phyloP scores from a whole-genome alignment of 2,797 vertebrate genomes.

The Parotocinclus haroldoi region DNA sequence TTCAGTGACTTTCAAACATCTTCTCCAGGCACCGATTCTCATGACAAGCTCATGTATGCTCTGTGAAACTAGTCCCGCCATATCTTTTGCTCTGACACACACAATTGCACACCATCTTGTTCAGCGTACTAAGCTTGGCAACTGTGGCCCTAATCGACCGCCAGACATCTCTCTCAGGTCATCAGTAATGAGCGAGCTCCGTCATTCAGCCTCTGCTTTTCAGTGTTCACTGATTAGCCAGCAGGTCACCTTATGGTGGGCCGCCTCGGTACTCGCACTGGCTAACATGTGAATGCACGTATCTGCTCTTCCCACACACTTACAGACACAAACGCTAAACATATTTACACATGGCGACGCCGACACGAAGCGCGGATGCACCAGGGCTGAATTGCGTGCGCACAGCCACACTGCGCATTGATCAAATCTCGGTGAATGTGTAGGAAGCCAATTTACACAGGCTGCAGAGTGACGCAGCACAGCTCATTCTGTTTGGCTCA shows the following conservation, averaged over 20 bases:
- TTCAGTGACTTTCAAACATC: too few relatives aligned
- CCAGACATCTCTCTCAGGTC: conserved; percentile 64
- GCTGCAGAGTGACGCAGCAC: conserved; percentile 42
- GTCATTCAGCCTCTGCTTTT: conserved; percentile 48
- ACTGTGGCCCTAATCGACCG: conserved; percentile 52
- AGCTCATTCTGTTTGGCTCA: conserved; percentile 41
- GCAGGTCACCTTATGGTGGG: conserved; percentile 39
- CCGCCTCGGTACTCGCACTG: conserved; percentile 11
- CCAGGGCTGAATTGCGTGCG: too few relatives aligned
- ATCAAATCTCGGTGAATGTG: conserved; percentile 25
- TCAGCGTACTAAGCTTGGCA: conserved; percentile 53
- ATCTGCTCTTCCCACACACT: not conserved
- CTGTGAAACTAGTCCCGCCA: too few relatives aligned
- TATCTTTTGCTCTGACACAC: conserved; percentile 35
- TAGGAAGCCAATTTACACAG: conserved; percentile 38
- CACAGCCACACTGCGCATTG: conserved; percentile 21
- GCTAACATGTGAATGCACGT: not conserved
- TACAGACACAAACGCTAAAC: not conserved
- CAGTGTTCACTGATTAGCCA: conserved; percentile 48
- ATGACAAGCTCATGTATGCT: too few relatives aligned
- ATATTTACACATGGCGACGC: not conserved
- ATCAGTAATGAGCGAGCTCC: conserved; percentile 60
- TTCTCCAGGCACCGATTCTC: too few relatives aligned
- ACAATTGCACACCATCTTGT: conserved; percentile 48
- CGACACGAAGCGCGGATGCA: not conserved